A percentile compares a stretch with the other conserved stretches of the same genome.
phyloP scores from a whole-genome alignment of 1,140 invertebrate genomes.

The Sminthurides bifidus region DNA sequence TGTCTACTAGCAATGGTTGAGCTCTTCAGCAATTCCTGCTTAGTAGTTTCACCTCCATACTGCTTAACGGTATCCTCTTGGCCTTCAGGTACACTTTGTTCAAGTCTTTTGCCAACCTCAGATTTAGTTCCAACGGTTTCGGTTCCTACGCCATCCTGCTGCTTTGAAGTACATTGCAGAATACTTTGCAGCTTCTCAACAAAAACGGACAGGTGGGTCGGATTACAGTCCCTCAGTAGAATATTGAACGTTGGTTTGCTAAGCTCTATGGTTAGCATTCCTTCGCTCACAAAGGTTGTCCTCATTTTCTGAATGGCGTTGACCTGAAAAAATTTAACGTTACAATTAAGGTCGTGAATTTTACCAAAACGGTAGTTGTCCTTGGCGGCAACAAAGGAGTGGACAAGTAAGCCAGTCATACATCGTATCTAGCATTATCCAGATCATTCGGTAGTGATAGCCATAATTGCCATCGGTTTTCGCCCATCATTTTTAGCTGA shows the following conservation, averaged over 20 bases:
- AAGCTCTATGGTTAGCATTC: constrained; percentile 8
- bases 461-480: constrained; percentile 2
- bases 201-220: neutral
- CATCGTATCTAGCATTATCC: constrained; percentile 1
- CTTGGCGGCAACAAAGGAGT: no score
- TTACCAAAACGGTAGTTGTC: neutral
- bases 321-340: neutral
- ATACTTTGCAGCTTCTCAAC: neutral
- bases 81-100: no score
- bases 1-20: no score
- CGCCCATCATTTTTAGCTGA: neutral
- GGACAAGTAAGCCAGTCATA: no score
- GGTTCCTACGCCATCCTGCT: no score
- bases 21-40: no score
- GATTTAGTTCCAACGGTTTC: no score
- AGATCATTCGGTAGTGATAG: neutral
- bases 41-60: no score
- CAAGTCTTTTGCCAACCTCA: no score
- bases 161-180: no score
- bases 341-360: neutral
- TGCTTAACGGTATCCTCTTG: no score
- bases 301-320: constrained; percentile 1
- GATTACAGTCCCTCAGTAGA: constrained; percentile 4
- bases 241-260: constrained; percentile 10
- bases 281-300: constrained; percentile 3